Conservation (phyloP, 2,113 vertebrate species). For the Perognathus longimembris region DNA sequence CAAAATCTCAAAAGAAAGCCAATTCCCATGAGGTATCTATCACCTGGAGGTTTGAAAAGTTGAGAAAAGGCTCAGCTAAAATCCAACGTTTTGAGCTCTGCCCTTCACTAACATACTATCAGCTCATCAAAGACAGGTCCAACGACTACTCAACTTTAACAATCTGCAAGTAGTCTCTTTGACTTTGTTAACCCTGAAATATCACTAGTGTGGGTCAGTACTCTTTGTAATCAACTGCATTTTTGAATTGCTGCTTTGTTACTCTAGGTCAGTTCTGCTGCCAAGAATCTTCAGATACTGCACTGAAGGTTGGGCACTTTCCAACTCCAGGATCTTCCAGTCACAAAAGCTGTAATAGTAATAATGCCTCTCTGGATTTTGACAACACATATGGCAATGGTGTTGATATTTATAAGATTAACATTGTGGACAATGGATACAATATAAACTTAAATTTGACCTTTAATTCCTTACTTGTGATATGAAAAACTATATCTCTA, state of each 20-base stretch:
- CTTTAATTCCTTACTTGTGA: constrained; percentile 3
- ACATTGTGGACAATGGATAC: not conserved
- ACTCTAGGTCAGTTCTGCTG: constrained; percentile 52
- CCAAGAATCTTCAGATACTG: constrained; percentile 23
- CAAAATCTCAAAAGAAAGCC: constrained; percentile 62
- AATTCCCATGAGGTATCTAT: constrained; percentile 45
- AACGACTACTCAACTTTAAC: constrained; percentile 50
- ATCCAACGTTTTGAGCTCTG: constrained; percentile 52
- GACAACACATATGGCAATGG: not conserved
- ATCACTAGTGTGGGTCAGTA: constrained; percentile 52
- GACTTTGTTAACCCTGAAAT: constrained; percentile 63
- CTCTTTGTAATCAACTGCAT: constrained; percentile 52
- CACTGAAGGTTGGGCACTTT: constrained; percentile 38
- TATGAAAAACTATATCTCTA: not conserved
- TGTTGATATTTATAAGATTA: constrained; percentile 26
- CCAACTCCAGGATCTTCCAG: constrained; percentile 7
- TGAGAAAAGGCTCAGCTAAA: constrained; percentile 59
- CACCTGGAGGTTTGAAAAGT: constrained; percentile 60
- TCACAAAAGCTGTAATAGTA: constrained; percentile 16
- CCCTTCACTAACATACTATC: constrained; percentile 56
- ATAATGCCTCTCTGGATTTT: not conserved
- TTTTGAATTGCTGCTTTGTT: constrained; percentile 67
- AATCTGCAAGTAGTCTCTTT: constrained; percentile 50
- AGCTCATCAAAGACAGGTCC: constrained; percentile 56
- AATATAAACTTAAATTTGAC: constrained; percentile 21